These are phyloP conservation scores for Alentia gelatinosa DNA, from an alignment of 2,888 invertebrate genomes.

Conservation along the genomic window DNA sequence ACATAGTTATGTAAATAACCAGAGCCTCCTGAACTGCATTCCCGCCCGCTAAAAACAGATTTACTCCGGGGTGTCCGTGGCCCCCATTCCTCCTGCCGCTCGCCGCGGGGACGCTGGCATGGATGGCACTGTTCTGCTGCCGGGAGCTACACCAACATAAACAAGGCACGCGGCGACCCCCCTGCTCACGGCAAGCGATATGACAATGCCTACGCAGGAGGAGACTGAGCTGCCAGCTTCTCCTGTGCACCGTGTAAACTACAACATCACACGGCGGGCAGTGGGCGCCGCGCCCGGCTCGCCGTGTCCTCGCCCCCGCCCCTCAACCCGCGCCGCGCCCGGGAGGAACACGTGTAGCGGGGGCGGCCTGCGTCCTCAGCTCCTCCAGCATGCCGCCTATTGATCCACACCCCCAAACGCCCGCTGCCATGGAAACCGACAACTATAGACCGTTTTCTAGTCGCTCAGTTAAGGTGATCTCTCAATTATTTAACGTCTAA, in stretches of 20 bases:
- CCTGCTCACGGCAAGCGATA: background rate
- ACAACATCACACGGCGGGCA: background rate
- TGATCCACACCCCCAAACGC: background rate
- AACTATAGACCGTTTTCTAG: slow-evolving; percentile 19
- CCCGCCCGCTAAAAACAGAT: too few species aligned
- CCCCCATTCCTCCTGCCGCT: too few species aligned
- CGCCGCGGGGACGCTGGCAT: background rate
- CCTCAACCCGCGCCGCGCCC: background rate
- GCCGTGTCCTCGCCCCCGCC: background rate
- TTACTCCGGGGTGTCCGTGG: too few species aligned
- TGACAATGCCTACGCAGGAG: background rate
- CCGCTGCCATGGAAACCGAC: slow-evolving; percentile 41
- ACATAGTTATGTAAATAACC: too few species aligned
- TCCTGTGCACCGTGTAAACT: background rate
- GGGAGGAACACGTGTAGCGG: background rate
- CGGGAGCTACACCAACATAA: background rate
- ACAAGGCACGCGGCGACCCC: background rate
- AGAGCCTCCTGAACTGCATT: too few species aligned
- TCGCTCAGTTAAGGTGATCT: background rate
- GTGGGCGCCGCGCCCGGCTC: background rate
- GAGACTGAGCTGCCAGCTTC: background rate
- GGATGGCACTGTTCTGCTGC: background rate
- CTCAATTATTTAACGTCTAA: slow-evolving; percentile 35
- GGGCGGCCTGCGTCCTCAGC: background rate
- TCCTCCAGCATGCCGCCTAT: slow-evolving; percentile 15